phyloP scores from a whole-genome alignment of 2,113 vertebrate species.

The mouse (Mus musculus) region DNA sequence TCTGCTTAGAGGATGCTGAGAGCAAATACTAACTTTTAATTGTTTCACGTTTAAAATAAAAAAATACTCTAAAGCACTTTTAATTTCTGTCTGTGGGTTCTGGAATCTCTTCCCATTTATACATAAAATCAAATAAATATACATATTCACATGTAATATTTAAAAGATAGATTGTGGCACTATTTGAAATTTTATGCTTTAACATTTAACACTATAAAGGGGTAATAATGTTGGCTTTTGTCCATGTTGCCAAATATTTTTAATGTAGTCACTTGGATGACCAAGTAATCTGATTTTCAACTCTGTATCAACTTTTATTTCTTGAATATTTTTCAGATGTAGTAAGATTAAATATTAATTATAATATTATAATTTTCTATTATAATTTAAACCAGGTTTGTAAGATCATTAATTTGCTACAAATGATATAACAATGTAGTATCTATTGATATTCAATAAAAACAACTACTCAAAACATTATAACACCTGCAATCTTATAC shows the following conservation, averaged over 20 bases:
- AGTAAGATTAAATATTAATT: background rate
- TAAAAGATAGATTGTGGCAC: background rate
- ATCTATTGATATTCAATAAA: background rate
- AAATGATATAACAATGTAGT: background rate
- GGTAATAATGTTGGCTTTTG: background rate
- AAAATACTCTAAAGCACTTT: too few species aligned
- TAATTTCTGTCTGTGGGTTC: constrained; percentile 20
- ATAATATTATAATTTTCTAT: background rate
- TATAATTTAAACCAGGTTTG: background rate
- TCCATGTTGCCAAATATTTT: background rate
- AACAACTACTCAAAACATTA: background rate
- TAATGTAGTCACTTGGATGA: constrained; percentile 18
- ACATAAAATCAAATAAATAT: constrained; percentile 18
- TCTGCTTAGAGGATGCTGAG: too few species aligned
- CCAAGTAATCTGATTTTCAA: constrained; percentile 17
- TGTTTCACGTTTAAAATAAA: too few species aligned
- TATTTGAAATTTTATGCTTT: constrained; percentile 36
- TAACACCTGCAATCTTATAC: background rate
- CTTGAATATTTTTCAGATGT: background rate
- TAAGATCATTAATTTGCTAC: background rate
- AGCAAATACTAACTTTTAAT: too few species aligned
- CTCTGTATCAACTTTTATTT: background rate
- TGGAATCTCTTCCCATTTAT: background rate
- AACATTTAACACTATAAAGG: constrained; percentile 15
- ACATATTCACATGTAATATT: background rate